Evolutionary conservation across 2,113 vertebrate species (phyloP).

Genomic region (Malaclemys terrapin): DNA sequence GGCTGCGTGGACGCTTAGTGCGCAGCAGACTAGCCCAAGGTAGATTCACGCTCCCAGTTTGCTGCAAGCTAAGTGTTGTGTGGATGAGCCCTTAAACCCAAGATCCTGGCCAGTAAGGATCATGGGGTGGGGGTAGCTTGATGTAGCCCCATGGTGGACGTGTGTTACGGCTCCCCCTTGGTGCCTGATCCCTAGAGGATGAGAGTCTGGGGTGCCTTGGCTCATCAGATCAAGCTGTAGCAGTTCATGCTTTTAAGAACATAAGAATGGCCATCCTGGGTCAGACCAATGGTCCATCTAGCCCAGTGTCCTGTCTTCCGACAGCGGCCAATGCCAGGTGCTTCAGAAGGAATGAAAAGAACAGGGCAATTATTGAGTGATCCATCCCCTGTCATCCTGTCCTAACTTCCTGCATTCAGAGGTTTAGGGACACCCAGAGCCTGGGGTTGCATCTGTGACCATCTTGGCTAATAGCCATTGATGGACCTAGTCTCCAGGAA

Average conservation of each 20-base stretch:
- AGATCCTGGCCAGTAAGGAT: neutral
- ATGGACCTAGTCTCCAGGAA: neutral
- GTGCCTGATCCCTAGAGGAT: neutral
- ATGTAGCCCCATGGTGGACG: neutral
- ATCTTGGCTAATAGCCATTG: neutral
- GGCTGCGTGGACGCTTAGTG: neutral
- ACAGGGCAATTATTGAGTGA: neutral
- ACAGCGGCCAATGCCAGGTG: neutral
- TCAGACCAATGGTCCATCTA: neutral
- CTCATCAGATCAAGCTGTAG: too few species aligned
- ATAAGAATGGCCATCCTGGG: fast-evolving
- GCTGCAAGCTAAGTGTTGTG: neutral
- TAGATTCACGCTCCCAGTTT: neutral
- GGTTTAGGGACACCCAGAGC: neutral
- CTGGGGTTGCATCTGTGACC: neutral
- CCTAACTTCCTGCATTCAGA: neutral
- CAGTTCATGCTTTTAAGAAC: neutral
- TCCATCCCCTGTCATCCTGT: neutral
- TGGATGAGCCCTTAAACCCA: neutral
- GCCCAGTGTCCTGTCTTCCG: neutral
- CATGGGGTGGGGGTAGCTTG: neutral
- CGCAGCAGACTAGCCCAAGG: neutral
- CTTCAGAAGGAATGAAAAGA: neutral
- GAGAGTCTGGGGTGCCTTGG: neutral
- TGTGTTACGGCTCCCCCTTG: neutral